A percentile compares a stretch with the other conserved stretches of the same genome.
phyloP scores from a whole-genome alignment of 2,113 vertebrate genomes.

The Panurus biarmicus region DNA sequence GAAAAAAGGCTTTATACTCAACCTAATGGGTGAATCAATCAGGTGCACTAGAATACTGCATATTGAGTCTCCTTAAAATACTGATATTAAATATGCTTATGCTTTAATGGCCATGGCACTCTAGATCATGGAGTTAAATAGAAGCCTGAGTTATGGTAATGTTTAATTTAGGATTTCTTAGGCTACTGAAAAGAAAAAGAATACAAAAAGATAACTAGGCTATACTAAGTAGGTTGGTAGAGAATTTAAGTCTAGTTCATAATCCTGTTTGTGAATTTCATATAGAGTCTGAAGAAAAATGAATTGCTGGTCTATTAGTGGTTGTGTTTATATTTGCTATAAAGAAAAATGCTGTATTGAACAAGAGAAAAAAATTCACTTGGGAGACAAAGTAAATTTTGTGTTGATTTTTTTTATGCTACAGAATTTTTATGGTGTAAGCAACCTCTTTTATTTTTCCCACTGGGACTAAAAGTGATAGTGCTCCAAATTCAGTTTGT shows the following conservation, averaged over 20 bases:
- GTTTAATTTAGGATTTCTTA: background rate
- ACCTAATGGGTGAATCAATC: background rate
- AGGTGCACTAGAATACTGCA: background rate
- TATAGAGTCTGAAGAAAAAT: background rate
- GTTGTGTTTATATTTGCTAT: background rate
- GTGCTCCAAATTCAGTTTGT: background rate
- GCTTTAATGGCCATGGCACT: background rate
- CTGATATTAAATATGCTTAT: background rate
- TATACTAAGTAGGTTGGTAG: background rate
- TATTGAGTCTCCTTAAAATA: background rate
- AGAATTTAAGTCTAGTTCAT: background rate
- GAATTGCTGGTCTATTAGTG: background rate
- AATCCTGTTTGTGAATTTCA: background rate
- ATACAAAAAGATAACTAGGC: background rate
- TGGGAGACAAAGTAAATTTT: background rate
- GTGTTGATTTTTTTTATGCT: background rate
- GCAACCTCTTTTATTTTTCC: background rate
- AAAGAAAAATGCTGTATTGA: background rate
- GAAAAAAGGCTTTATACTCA: background rate
- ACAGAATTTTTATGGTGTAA: background rate
- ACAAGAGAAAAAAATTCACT: background rate
- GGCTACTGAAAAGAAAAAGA: background rate
- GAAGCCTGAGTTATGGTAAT: background rate
- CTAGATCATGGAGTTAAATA: background rate
- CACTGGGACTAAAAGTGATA: background rate